Conservation (phyloP, 1,140 invertebrate genomes). For the Physella acuta region DNA sequence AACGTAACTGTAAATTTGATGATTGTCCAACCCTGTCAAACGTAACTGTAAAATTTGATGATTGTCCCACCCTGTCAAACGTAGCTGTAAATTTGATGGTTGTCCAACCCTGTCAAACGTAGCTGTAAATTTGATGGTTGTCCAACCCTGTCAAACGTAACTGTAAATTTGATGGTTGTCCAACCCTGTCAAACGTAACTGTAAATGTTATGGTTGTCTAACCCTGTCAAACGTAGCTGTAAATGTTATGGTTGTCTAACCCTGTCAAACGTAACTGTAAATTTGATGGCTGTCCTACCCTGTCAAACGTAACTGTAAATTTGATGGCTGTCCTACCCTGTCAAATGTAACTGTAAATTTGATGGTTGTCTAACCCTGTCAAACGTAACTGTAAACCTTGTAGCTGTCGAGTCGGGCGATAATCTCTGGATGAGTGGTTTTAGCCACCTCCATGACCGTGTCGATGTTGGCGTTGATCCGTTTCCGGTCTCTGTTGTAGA, state of each 20-base stretch:
- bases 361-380: background rate
- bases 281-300: background rate
- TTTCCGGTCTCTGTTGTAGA: slow-evolving; percentile 7
- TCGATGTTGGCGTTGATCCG: slow-evolving; percentile 19
- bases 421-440: background rate
- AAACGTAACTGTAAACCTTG: background rate
- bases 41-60: too few species aligned
- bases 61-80: too few species aligned
- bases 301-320: too few species aligned
- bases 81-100: too few species aligned
- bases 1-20: too few species aligned
- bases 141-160: too few species aligned
- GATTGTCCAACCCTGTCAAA: too few species aligned
- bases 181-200: too few species aligned
- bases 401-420: slow-evolving; percentile 10
- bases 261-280: background rate
- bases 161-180: too few species aligned
- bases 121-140: too few species aligned
- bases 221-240: background rate
- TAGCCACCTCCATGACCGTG: background rate
- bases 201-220: background rate
- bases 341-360: background rate
- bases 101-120: too few species aligned
- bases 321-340: background rate
- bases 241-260: background rate